phyloP scores from a whole-genome alignment of 2,113 vertebrate genomes.

The Laticauda colubrina region DNA sequence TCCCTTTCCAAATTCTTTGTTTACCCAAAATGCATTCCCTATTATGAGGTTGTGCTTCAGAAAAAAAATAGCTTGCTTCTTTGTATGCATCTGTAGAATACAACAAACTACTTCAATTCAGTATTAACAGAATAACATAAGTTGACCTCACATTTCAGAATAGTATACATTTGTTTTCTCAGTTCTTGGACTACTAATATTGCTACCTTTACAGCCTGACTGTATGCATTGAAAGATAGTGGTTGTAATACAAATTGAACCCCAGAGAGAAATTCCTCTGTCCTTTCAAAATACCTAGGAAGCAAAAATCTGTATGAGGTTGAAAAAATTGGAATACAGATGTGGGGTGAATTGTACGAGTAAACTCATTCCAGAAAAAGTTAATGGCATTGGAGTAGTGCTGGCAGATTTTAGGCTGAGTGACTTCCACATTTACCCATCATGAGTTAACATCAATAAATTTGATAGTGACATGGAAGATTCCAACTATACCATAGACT shows the following conservation, averaged over 20 bases:
- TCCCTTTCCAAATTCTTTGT: not conserved
- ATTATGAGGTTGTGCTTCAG: not conserved
- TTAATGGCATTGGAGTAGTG: not conserved
- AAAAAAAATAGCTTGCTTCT: not conserved
- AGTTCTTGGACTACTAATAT: not conserved
- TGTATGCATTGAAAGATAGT: not conserved
- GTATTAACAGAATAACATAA: not conserved
- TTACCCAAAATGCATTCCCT: not conserved
- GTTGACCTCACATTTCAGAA: not conserved
- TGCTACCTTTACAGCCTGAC: not conserved
- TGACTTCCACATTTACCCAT: not conserved
- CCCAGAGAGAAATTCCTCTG: not conserved
- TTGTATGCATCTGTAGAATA: not conserved
- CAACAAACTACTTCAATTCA: not conserved
- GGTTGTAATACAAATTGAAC: not conserved
- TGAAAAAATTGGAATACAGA: not conserved
- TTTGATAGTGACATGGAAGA: not conserved
- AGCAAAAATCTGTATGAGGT: not conserved
- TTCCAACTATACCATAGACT: not conserved
- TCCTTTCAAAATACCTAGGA: not conserved
- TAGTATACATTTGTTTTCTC: not conserved
- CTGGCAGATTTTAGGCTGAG: not conserved
- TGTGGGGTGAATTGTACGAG: not conserved
- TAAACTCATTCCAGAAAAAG: not conserved
- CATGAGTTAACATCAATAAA: not conserved